These are phyloP conservation scores for Hestina assimilis DNA, from an alignment of 1,140 invertebrate species.

Conservation along the genomic window DNA sequence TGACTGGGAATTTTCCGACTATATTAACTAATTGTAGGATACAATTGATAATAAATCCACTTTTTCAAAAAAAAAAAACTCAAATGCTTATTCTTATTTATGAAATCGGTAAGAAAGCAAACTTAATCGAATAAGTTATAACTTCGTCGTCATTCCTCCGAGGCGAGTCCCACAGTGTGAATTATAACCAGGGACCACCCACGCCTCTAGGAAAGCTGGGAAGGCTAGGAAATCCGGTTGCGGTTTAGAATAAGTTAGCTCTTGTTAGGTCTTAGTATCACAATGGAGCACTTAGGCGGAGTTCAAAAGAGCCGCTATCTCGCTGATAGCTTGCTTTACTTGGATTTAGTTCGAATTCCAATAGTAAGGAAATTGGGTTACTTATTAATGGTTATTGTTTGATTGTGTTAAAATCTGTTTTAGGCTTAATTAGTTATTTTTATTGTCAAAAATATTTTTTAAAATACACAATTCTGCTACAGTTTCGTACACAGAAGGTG, in stretches of 20 bases:
- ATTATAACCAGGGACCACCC: slow-evolving; percentile 1
- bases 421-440: background rate
- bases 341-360: background rate
- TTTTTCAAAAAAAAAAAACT: no score
- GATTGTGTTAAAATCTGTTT: background rate
- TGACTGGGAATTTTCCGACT: no score
- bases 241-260: background rate
- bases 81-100: no score
- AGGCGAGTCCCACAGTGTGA: background rate
- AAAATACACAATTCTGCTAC: no score
- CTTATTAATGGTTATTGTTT: background rate
- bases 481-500: no score
- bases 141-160: background rate
- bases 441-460: no score
- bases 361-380: no score
- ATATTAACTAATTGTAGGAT: no score
- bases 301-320: background rate
- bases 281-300: slow-evolving; percentile 2
- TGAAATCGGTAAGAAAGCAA: no score
- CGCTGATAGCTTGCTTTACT: background rate
- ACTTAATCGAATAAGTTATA: background rate
- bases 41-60: no score
- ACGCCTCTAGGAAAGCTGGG: no score
- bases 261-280: slow-evolving; percentile 4
- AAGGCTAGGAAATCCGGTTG: slow-evolving; percentile 2